Evolutionary conservation across 1,140 invertebrate genomes (phyloP).

Genomic region (Lucilia cuprina): DNA sequence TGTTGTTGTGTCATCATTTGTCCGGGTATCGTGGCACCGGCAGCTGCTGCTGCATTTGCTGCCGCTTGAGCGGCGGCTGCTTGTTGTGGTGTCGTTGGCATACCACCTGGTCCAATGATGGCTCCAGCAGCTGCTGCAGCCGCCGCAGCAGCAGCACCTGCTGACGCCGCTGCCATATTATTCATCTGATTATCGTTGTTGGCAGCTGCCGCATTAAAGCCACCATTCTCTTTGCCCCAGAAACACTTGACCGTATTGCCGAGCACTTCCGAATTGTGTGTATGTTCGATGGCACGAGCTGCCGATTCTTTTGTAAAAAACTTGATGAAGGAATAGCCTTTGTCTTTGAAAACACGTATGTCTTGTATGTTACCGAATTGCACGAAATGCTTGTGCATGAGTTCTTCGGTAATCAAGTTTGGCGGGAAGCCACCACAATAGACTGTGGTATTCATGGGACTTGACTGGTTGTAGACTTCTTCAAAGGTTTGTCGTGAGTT

Average conservation of each 20-base stretch:
- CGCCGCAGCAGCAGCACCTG: constrained; percentile 44
- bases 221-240: constrained; percentile 92
- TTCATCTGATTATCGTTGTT: constrained; percentile 53
- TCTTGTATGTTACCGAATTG: constrained; percentile 95
- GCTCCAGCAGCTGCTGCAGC: constrained; percentile 56
- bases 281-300: constrained; percentile 94
- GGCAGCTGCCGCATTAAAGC: constrained; percentile 34
- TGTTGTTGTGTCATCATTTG: constrained; percentile 52
- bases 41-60: constrained; percentile 55
- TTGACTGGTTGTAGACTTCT: constrained; percentile 94
- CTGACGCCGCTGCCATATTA: constrained; percentile 54
- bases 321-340: constrained; percentile 99
- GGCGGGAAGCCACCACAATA: constrained; percentile 96
- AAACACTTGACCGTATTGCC: constrained; percentile 98
- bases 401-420: constrained; percentile 91
- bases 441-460: constrained; percentile 98
- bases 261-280: constrained; percentile 96
- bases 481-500: constrained; percentile 71
- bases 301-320: constrained; percentile 97
- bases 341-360: constrained; percentile 98
- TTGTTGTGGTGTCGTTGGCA: constrained; percentile 37
- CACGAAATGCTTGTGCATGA: constrained; percentile 95
- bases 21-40: constrained; percentile 55
- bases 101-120: constrained; percentile 32
- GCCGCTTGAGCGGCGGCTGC: constrained; percentile 53